A percentile compares a stretch with the other conserved stretches of the same genome.
Evolutionary conservation across 2,888 invertebrate species (phyloP).

Genomic region (Alloplasta piceator): DNA sequence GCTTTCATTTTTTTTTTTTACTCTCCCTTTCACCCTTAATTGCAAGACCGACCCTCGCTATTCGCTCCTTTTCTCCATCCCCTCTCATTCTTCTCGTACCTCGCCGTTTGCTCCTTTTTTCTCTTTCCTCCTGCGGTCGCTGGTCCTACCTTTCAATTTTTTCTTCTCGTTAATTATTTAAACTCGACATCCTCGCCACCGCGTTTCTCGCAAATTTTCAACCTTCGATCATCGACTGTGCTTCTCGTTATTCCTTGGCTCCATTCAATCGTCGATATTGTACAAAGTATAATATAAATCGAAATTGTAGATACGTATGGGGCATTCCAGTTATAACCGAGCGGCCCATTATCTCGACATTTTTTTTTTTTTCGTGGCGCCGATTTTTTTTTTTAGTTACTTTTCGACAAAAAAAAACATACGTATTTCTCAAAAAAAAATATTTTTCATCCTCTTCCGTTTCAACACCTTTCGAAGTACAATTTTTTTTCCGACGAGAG

Average conservation of each 20-base stretch:
- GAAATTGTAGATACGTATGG: no score
- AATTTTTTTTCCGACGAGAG: no score
- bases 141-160: conserved; percentile 56
- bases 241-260: conserved; percentile 46
- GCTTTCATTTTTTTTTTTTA: conserved; percentile 10
- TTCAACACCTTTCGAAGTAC: no score
- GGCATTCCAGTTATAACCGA: no score
- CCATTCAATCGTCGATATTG: conserved; percentile 32
- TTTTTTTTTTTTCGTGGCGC: no score
- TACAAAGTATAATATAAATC: neutral
- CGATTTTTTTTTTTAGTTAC: no score
- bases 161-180: conserved; percentile 64
- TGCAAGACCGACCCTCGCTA: conserved; percentile 29
- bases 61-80: conserved; percentile 17
- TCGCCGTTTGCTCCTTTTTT: conserved; percentile 49
- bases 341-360: no score
- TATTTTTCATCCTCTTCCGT: no score
- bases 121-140: conserved; percentile 45
- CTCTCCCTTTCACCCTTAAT: conserved; percentile 51
- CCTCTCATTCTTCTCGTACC: conserved; percentile 17
- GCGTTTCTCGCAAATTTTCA: conserved; percentile 38
- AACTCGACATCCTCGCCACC: conserved; percentile 45
- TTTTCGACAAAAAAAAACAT: no score
- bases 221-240: conserved; percentile 29
- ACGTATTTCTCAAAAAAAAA: no score